Evolutionary conservation across 1,140 invertebrate species (phyloP).

Genomic region (Euglossa dilemma): DNA sequence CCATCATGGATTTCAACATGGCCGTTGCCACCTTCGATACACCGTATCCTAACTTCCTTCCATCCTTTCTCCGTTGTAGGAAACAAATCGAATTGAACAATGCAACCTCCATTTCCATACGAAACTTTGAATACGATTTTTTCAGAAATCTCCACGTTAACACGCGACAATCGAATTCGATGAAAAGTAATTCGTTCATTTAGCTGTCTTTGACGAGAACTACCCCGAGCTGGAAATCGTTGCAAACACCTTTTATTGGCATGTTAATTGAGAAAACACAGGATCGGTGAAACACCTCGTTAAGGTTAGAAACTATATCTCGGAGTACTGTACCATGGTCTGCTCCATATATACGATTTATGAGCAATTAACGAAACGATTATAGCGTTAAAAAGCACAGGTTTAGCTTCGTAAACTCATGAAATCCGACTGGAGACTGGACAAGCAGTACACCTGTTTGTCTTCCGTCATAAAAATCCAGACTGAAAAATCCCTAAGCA

Average conservation of each 20-base stretch:
- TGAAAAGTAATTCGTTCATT: too few relatives aligned
- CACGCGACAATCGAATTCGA: too few relatives aligned
- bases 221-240: not conserved
- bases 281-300: not conserved
- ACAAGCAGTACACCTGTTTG: conserved; percentile 27
- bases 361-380: conserved; percentile 33
- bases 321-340: not conserved
- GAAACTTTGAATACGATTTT: not conserved
- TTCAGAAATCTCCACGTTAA: not conserved
- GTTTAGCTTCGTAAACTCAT: conserved; percentile 6
- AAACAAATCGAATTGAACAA: conserved; percentile 9
- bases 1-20: conserved; percentile 82
- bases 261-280: not conserved
- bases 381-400: conserved; percentile 1
- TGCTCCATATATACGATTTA: conserved; percentile 22
- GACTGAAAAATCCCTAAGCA: conserved; percentile 18
- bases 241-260: not conserved
- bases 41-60: conserved; percentile 5
- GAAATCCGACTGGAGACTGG: conserved; percentile 7
- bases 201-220: not conserved
- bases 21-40: conserved; percentile 53
- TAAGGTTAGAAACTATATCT: not conserved
- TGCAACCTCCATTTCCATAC: not conserved
- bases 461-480: conserved; percentile 22
- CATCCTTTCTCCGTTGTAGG: not conserved